phyloP scores from a whole-genome alignment of 2,888 invertebrate genomes.

The Acanthosepion lycidas region DNA sequence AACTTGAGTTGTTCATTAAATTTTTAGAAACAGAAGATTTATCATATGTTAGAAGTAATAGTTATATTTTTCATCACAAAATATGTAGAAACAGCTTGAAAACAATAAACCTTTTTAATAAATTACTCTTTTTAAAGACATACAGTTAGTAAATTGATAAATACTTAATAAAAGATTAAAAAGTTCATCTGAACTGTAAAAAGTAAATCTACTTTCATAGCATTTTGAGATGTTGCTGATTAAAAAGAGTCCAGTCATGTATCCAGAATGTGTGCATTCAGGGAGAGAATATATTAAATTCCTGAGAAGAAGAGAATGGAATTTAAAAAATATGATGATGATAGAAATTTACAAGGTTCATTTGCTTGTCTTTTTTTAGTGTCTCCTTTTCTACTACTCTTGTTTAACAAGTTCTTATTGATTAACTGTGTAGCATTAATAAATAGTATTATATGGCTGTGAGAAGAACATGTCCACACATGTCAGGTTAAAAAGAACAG shows the following conservation, averaged over 20 bases:
- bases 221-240: not conserved
- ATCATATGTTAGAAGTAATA: not conserved
- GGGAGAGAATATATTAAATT: not conserved
- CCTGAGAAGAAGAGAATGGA: not conserved
- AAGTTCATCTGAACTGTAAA: not conserved
- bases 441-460: not conserved
- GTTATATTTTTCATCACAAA: not conserved
- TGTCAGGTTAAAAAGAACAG: not conserved
- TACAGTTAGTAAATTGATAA: not conserved
- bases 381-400: not conserved
- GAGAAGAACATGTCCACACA: not conserved
- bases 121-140: not conserved
- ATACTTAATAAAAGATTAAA: not conserved
- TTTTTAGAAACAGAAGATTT: not conserved
- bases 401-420: slow-evolving; percentile 1
- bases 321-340: not conserved
- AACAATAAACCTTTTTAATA: not conserved
- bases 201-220: not conserved
- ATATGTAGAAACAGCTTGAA: not conserved
- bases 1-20: not conserved
- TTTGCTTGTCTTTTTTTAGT: slow-evolving; percentile 1
- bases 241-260: not conserved
- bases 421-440: not conserved
- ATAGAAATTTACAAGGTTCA: slow-evolving; percentile 3
- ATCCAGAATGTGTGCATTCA: not conserved